These are phyloP conservation scores for Notolepis coatsorum DNA, from an alignment of 2,797 vertebrate species.

Conservation along the genomic window DNA sequence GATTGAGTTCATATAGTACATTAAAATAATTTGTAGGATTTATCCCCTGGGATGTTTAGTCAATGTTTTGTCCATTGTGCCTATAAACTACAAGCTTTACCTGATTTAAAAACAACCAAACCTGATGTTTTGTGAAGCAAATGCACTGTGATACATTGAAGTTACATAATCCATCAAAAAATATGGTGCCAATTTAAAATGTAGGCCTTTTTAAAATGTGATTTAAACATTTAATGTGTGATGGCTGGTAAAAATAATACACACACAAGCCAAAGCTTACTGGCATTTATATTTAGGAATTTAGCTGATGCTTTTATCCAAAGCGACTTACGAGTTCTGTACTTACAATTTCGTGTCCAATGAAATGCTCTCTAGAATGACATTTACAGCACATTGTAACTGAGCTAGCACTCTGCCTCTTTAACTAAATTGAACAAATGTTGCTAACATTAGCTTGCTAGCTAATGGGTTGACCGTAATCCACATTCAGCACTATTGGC, in stretches of 20 bases:
- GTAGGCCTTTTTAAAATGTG: not conserved
- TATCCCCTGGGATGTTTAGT: not conserved
- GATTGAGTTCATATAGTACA: not conserved
- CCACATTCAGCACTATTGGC: too few species aligned
- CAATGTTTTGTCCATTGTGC: not conserved
- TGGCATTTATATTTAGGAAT: slow-evolving; percentile 1
- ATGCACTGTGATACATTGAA: not conserved
- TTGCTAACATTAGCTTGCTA: too few species aligned
- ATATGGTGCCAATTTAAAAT: slow-evolving; percentile 7
- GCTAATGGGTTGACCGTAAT: too few species aligned
- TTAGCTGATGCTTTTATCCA: not conserved
- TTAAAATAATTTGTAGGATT: not conserved
- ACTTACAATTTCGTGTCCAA: too few species aligned
- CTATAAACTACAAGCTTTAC: not conserved
- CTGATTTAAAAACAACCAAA: slow-evolving; percentile 3
- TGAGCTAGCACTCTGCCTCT: too few species aligned
- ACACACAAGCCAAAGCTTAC: not conserved
- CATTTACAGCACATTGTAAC: too few species aligned
- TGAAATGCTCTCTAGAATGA: too few species aligned
- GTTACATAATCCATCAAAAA: not conserved
- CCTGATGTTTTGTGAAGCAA: not conserved
- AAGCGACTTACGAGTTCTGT: too few species aligned
- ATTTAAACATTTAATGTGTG: not conserved
- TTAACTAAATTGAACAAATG: too few species aligned
- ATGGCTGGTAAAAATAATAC: not conserved